Evolutionary conservation across 2,113 vertebrate species (phyloP).

Genomic region (Peucedramus taeniatus): DNA sequence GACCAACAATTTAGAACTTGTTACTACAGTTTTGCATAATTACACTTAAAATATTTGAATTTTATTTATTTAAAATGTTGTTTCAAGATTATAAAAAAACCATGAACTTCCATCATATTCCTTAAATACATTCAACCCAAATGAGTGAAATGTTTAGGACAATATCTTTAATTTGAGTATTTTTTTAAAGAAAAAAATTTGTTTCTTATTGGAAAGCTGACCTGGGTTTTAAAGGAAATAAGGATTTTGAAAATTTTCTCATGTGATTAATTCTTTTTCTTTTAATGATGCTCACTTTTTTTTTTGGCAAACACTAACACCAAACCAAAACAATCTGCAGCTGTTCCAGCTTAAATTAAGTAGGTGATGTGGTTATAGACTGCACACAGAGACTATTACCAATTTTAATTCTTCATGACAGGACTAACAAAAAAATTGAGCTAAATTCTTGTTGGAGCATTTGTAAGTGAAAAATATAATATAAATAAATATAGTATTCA

Average conservation of each 20-base stretch:
- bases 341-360: neutral
- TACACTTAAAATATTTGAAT: neutral
- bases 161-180: neutral
- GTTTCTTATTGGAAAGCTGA: neutral
- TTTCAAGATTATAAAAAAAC: neutral
- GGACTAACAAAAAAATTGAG: neutral
- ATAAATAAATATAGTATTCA: neutral
- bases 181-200: neutral
- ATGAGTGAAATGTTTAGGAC: neutral
- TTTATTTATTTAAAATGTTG: neutral
- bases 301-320: neutral
- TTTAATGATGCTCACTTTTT: neutral
- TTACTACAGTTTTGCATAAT: neutral
- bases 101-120: neutral
- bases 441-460: neutral
- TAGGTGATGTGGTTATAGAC: neutral
- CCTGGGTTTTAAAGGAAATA: neutral
- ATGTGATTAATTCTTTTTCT: neutral
- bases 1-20: neutral
- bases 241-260: neutral
- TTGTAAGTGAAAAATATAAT: neutral
- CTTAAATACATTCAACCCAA: neutral
- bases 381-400: neutral
- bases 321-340: neutral
- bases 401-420: neutral